These are phyloP conservation scores for Eurystomus glaucurus DNA, from an alignment of 2,797 vertebrate genomes.

Conservation along the genomic window DNA sequence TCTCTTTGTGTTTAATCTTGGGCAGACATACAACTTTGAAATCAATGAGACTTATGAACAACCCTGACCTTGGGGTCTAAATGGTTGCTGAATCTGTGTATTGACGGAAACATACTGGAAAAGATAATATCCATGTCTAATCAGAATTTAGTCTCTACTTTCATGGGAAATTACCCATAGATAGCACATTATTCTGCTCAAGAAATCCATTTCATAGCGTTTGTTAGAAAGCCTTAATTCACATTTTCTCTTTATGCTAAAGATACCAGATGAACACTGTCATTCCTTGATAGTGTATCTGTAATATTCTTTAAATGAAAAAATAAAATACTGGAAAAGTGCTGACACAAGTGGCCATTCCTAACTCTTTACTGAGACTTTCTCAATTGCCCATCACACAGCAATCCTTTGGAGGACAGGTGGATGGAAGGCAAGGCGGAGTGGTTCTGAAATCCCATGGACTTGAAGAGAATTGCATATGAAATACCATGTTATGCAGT, in stretches of 20 bases:
- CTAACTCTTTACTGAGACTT: not conserved
- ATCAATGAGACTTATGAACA: slow-evolving; percentile 44
- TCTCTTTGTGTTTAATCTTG: slow-evolving; percentile 36
- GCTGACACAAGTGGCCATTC: not conserved
- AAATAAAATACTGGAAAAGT: not conserved
- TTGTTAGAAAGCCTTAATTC: slow-evolving; percentile 42
- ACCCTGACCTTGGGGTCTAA: slow-evolving; percentile 50
- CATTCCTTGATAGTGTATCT: not conserved
- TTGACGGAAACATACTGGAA: slow-evolving; percentile 48
- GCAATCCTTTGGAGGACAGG: not conserved
- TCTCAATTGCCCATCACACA: not conserved
- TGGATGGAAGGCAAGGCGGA: not conserved
- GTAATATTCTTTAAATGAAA: not conserved
- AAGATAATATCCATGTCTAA: slow-evolving; percentile 55
- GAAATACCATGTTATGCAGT: not conserved
- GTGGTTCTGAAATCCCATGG: not conserved
- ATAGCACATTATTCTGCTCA: slow-evolving; percentile 44
- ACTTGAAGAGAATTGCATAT: not conserved
- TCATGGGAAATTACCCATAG: slow-evolving; percentile 49
- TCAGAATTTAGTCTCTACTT: slow-evolving; percentile 48
- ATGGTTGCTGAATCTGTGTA: slow-evolving; percentile 63
- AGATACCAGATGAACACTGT: not conserved
- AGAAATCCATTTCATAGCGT: slow-evolving; percentile 39
- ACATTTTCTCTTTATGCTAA: not conserved
- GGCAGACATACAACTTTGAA: slow-evolving; percentile 49